Evolutionary conservation across 2,113 vertebrate species (phyloP).

Genomic region (Oenanthe melanoleuca): DNA sequence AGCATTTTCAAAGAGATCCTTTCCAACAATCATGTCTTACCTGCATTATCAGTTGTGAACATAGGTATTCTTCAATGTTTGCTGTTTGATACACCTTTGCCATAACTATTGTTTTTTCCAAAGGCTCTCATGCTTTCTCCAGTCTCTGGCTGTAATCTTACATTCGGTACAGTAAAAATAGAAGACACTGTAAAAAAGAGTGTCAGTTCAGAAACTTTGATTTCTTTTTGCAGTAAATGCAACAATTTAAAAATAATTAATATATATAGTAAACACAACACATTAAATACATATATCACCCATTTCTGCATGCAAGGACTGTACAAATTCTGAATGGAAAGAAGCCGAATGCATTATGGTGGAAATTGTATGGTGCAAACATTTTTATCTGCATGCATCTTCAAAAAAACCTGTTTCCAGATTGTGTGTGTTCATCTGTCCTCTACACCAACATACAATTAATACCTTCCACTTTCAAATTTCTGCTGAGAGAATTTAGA

Average conservation of each 20-base stretch:
- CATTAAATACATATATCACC: neutral
- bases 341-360: neutral
- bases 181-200: constrained; percentile 87
- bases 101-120: constrained; percentile 87
- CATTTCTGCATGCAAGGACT: neutral
- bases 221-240: neutral
- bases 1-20: neutral
- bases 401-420: neutral
- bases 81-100: constrained; percentile 87
- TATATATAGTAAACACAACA: neutral
- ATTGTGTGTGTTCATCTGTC: neutral
- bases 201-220: neutral
- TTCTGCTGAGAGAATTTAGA: neutral
- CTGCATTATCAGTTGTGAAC: constrained; percentile 58
- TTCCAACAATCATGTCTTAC: constrained; percentile 64
- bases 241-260: neutral
- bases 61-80: constrained; percentile 83
- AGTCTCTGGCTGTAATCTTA: constrained; percentile 90
- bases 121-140: constrained; percentile 90
- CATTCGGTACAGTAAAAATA: constrained; percentile 90
- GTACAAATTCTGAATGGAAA: neutral
- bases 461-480: neutral
- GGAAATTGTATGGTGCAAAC: neutral
- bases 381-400: neutral
- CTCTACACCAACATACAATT: neutral